These are phyloP conservation scores for Xiphophorus couchianus DNA, from an alignment of 2,113 vertebrate species.

Conservation along the genomic window DNA sequence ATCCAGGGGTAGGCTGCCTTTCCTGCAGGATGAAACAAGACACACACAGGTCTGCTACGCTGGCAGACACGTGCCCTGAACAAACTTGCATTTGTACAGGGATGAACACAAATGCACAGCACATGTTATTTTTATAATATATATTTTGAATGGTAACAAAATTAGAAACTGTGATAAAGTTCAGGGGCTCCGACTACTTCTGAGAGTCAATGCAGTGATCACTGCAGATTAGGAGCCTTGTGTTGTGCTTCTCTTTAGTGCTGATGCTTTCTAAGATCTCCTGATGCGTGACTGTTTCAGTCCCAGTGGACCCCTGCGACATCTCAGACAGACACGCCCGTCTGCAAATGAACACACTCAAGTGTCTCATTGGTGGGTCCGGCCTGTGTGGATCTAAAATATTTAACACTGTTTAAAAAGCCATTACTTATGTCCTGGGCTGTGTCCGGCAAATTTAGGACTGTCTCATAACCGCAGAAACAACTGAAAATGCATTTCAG, in stretches of 20 bases:
- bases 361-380: conserved; percentile 32
- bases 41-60: background rate
- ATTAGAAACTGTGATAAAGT: background rate
- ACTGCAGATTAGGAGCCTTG: conserved; percentile 37
- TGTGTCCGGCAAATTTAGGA: conserved; percentile 40
- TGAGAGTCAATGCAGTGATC: background rate
- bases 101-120: no score
- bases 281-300: conserved; percentile 55
- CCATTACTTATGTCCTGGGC: conserved; percentile 23
- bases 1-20: background rate
- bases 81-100: background rate
- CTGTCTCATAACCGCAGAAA: conserved; percentile 5
- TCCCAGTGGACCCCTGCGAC: conserved; percentile 44
- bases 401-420: conserved; percentile 73
- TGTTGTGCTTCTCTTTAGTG: conserved; percentile 32
- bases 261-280: conserved; percentile 55
- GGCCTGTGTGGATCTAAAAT: conserved; percentile 64
- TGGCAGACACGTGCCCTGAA: background rate
- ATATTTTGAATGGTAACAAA: background rate
- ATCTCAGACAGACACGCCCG: conserved; percentile 50
- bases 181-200: background rate
- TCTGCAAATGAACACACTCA: conserved; percentile 40
- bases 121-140: no score
- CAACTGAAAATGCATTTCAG: conserved; percentile 2
- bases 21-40: background rate